phyloP scores from a whole-genome alignment of 2,113 vertebrate genomes.

The Microcebus lehilahytsara region DNA sequence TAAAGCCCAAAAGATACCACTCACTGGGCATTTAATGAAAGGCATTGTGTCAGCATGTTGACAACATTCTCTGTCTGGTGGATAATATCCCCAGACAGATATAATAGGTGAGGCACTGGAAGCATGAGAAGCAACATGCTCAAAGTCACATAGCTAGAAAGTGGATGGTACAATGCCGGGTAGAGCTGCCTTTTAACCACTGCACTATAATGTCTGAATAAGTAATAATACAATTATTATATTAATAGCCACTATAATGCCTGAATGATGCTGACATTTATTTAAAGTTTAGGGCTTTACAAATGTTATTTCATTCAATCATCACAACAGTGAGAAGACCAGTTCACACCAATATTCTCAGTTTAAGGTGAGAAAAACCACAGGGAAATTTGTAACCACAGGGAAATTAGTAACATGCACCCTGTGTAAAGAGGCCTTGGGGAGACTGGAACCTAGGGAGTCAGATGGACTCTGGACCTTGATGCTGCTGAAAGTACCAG shows the following conservation, averaged over 20 bases:
- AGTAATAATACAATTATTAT: neutral
- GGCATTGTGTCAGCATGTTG: neutral
- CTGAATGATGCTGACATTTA: neutral
- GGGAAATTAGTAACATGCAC: neutral
- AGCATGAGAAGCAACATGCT: neutral
- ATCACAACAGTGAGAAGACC: neutral
- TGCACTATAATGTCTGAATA: neutral
- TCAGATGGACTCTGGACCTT: neutral
- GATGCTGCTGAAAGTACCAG: neutral
- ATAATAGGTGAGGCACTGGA: neutral
- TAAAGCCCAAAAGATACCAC: neutral
- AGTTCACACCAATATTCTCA: neutral
- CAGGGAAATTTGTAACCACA: neutral
- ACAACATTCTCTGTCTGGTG: neutral
- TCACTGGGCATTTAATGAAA: neutral
- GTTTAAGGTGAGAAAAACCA: neutral
- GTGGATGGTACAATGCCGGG: neutral
- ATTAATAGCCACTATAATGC: neutral
- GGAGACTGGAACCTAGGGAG: neutral
- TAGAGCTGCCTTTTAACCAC: neutral
- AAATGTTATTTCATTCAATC: neutral
- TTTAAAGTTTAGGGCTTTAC: neutral
- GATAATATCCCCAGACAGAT: neutral
- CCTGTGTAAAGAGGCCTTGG: neutral
- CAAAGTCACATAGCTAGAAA: neutral